Evolutionary conservation across 2,113 vertebrate genomes (phyloP).

Genomic region (Gymnarchus niloticus): DNA sequence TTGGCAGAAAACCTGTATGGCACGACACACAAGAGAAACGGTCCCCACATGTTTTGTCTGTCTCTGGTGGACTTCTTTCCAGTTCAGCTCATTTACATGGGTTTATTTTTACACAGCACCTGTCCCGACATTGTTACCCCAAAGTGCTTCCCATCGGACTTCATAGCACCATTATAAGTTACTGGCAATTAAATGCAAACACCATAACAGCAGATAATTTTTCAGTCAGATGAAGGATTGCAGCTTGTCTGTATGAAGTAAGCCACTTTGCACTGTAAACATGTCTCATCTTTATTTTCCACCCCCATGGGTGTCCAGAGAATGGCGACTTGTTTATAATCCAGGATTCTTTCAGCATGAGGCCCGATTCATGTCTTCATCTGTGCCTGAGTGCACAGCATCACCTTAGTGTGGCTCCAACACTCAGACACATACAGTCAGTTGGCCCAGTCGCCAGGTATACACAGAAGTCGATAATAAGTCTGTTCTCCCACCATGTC

Average conservation of each 20-base stretch:
- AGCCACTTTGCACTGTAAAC: too few relatives aligned
- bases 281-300: too few relatives aligned
- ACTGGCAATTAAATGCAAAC: background rate
- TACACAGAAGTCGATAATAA: background rate
- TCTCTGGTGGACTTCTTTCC: background rate
- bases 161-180: background rate
- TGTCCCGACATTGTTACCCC: background rate
- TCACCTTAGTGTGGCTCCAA: background rate
- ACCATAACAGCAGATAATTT: background rate
- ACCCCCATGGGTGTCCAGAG: background rate
- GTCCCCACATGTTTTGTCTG: background rate
- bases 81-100: slow-evolving; percentile 6
- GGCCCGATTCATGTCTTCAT: background rate
- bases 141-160: background rate
- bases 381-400: too few relatives aligned
- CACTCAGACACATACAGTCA: slow-evolving; percentile 5
- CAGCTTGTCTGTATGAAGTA: too few relatives aligned
- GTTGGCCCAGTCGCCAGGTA: background rate
- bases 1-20: background rate
- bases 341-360: background rate
- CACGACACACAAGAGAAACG: background rate
- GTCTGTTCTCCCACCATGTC: background rate
- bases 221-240: background rate
- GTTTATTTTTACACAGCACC: slow-evolving; percentile 2
- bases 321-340: background rate